phyloP scores from a whole-genome alignment of 2,888 invertebrate genomes.

The Cantharis rustica region DNA sequence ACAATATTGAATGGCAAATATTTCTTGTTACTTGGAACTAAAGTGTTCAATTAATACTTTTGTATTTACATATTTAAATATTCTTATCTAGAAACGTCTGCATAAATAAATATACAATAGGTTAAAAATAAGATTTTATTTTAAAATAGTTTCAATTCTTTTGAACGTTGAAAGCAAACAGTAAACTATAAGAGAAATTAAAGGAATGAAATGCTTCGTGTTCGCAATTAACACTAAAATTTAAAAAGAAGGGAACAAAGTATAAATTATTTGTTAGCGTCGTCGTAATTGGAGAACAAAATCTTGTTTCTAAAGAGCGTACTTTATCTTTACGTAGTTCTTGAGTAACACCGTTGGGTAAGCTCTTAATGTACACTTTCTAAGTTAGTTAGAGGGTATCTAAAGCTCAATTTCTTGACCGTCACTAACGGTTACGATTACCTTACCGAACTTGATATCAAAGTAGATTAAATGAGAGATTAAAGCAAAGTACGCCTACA shows the following conservation, averaged over 20 bases:
- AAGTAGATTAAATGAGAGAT: background rate
- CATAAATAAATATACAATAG: background rate
- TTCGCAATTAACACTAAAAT: background rate
- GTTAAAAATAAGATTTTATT: background rate
- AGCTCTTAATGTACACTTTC: background rate
- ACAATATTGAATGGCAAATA: too few relatives aligned
- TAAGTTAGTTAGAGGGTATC: background rate
- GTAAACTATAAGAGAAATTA: background rate
- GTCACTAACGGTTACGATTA: background rate
- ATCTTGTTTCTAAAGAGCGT: background rate
- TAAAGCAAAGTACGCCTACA: background rate
- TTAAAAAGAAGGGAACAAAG: background rate
- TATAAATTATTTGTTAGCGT: background rate
- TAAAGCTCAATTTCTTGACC: background rate
- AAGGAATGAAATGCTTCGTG: background rate
- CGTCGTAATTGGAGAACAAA: background rate
- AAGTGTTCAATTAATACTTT: too few relatives aligned
- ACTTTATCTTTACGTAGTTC: background rate
- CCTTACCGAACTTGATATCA: background rate
- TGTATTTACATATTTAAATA: too few relatives aligned
- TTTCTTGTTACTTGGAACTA: too few relatives aligned
- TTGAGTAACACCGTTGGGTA: background rate
- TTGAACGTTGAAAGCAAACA: background rate
- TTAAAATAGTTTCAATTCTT: background rate
- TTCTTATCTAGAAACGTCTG: too few relatives aligned